Evolutionary conservation across 2,888 invertebrate genomes (phyloP), one percentile per base, ranked within the genome.

Genomic region (Agrilus mali): DNA sequence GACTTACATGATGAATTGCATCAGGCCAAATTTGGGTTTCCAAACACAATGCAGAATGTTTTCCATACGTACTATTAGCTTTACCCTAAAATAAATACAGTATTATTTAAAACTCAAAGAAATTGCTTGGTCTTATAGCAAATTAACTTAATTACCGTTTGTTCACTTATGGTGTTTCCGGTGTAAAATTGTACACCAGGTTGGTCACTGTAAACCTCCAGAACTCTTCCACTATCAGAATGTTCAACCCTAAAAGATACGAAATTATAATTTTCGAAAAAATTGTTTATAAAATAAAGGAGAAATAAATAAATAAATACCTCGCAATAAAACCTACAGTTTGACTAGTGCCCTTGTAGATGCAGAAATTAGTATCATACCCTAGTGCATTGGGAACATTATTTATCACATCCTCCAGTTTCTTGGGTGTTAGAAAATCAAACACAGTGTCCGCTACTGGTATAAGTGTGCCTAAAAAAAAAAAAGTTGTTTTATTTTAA

Each of bases 1-100:
- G 27, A 54, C 75, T 75, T 65, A 84, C 85, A 62, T 86, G 80
- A 66, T 93, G 88, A 1, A 87, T 71, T 10, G 92, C 87, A 67
- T 96, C 87, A 0, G 95, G 94, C 69, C 81, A 94, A 60, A 88
- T 87, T 66, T 95, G 94, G 0, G 94, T 86, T 71, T 94, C 92
- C 41, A 94, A 67, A 59, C 90, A 92, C 57, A 94, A 80, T 2
- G 85, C 86, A 0, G 83, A 83, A 55, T 88, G 86, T 50, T 80
- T 80, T 43, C 70, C 73, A 59, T 92, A 92, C 10, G 8, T 27
- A n/a, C 56, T 54, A 0, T 80, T 80, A 4, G 68, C 66, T 64
- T 89, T 90, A 2, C 90, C 92, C 12, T 60, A 47, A 27, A 85
- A 61, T 1, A 78, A 40, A n/a, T n/a, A n/a, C n/a, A 38, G n/a